phyloP scores from a whole-genome alignment of 1,140 invertebrate genomes.

The Drosophila tani region DNA sequence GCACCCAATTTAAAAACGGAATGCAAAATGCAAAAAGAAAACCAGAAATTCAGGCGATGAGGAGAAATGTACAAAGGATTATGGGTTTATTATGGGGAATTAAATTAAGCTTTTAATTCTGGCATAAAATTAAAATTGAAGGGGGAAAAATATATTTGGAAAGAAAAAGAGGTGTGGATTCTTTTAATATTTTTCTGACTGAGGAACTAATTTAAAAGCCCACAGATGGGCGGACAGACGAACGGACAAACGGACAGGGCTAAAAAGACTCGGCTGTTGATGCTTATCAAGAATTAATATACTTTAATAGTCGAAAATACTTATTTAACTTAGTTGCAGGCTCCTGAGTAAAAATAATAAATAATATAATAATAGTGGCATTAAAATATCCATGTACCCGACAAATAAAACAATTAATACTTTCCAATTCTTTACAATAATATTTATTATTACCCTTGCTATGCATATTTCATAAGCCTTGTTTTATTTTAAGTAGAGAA shows the following conservation, averaged over 20 bases:
- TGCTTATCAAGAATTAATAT: too few relatives aligned
- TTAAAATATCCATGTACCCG: not conserved
- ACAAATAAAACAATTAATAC: slow-evolving; percentile 4
- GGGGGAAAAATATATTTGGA: too few relatives aligned
- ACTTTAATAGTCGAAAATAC: too few relatives aligned
- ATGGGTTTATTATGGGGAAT: not conserved
- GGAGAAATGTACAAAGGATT: slow-evolving; percentile 6
- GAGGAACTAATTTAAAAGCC: too few relatives aligned
- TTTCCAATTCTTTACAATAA: not conserved
- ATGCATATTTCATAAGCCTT: not conserved
- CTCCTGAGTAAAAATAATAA: not conserved
- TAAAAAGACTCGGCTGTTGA: too few relatives aligned
- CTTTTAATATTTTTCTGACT: too few relatives aligned
- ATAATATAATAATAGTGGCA: not conserved
- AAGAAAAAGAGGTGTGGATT: too few relatives aligned
- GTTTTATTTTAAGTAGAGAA: not conserved
- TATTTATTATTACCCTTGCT: not conserved
- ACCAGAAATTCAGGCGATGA: slow-evolving; percentile 16
- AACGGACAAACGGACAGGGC: too few relatives aligned
- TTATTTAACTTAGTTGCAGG: too few relatives aligned
- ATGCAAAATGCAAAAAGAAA: slow-evolving; percentile 14
- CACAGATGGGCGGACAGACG: too few relatives aligned
- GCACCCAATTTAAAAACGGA: not conserved
- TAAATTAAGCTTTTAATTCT: not conserved
- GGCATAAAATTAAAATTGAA: not conserved